A percentile compares a stretch with the other conserved stretches of the same genome.
phyloP scores from a whole-genome alignment of 2,113 vertebrate genomes.

The Cyphotilapia sp. region DNA sequence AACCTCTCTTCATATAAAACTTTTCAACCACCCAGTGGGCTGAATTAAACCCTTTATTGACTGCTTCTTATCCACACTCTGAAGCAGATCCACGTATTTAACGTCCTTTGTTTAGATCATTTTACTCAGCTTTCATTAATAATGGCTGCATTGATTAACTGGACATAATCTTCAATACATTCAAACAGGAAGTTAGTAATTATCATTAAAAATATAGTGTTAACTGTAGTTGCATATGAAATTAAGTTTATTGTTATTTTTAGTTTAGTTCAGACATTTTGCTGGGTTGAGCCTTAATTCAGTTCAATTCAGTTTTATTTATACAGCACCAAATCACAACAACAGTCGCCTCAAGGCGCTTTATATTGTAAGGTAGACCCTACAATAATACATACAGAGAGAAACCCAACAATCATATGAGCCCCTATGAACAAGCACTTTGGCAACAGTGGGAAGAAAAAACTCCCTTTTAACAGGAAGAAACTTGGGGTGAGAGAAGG shows the following conservation, averaged over 20 bases:
- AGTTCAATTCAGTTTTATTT: neutral
- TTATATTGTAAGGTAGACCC: neutral
- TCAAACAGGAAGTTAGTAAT: neutral
- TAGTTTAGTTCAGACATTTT: neutral
- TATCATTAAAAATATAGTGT: neutral
- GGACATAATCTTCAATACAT: accelerated
- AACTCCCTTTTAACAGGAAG: neutral
- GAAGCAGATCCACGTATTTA: accelerated
- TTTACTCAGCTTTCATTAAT: neutral
- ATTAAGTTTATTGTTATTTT: neutral
- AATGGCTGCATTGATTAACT: neutral
- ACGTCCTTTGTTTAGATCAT: accelerated
- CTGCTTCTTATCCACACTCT: neutral
- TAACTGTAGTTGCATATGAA: neutral
- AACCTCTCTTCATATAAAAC: neutral
- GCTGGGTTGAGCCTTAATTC: accelerated
- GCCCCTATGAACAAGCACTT: neutral
- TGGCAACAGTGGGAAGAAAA: neutral
- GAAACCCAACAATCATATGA: accelerated
- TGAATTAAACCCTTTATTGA: neutral
- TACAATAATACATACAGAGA: accelerated
- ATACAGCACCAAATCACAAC: accelerated
- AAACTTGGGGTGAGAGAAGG: neutral
- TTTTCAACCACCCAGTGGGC: accelerated
- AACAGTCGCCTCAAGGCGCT: accelerated